Conservation (phyloP, 30 jellyfish, hydroid and myxozoan species). For the Aurelia sp. region DNA sequence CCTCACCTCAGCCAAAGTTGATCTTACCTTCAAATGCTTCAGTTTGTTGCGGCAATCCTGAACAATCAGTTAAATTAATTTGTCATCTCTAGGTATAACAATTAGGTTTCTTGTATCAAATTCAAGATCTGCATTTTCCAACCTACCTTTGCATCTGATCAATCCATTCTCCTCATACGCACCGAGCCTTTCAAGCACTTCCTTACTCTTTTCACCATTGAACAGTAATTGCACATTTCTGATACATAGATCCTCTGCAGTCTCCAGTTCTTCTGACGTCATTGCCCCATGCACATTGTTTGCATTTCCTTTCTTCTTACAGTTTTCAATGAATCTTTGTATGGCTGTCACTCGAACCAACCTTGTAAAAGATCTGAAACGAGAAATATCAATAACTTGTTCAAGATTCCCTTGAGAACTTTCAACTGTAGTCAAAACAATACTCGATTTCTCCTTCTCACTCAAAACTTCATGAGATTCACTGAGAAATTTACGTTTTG, state of each 20-base stretch:
- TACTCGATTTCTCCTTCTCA: neutral
- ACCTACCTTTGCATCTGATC: too few relatives aligned
- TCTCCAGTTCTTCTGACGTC: neutral
- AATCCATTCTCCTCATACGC: neutral
- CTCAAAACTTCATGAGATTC: neutral
- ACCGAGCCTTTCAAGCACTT: neutral
- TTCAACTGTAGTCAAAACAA: neutral
- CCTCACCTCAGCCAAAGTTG: slow-evolving; percentile 3
- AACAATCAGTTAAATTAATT: neutral
- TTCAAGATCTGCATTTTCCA: too few relatives aligned
- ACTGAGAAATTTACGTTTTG: neutral
- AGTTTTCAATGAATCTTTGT: neutral
- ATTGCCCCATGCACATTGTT: neutral
- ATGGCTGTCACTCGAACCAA: slow-evolving; percentile 12
- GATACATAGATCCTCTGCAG: neutral
- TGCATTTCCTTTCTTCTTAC: neutral
- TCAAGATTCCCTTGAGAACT: neutral
- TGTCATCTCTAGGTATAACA: too few relatives aligned
- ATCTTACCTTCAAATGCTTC: neutral
- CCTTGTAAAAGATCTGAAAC: neutral
- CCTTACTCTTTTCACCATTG: neutral
- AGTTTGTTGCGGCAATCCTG: neutral
- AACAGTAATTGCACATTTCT: neutral
- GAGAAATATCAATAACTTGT: neutral
- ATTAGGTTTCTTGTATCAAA: too few relatives aligned